Base-by-base conservation (phyloP, 2,113 vertebrate genomes). In the Bolborhynchus lineola region DNA sequence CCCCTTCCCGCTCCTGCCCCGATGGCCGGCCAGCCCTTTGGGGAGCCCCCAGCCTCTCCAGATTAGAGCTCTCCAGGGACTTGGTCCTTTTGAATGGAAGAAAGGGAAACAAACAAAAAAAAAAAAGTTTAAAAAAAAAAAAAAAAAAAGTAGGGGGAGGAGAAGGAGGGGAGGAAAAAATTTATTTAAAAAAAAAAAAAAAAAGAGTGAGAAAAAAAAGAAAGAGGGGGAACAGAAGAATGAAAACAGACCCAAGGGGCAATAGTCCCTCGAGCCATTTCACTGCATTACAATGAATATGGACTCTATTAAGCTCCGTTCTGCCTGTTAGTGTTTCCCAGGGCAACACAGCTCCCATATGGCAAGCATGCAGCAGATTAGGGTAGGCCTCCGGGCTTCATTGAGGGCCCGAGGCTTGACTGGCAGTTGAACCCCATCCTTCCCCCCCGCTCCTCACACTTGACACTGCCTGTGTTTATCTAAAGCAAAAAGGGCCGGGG, bases 291-390 rank as follows among this genome's bases (percentile, higher is more conserved):
- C 99, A 99, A 99, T 99, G 99, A 99, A 99, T 99, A 99, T 99
- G 98, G 99, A 99, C 99, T 99, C 99, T 99, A 99, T 99, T 99
- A 99, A 99, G 99, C 99, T 99, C 98, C 99, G 99, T 99, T 99
- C 99, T 99, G 99, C 99, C 99, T 99, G 99, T 99, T 99, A 99
- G 99, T 98, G 99, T 99, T 98, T 98, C 99, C 98, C 97, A 24
- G 99, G 99, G 99, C 99, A 99, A 99, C 99, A 96, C 98, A 98
- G 99, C 98, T 98, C 99, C 99, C 99, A 99, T 99, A 99, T 99
- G 99, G 98, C 98, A 99, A 98, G 98, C 99, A 99, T 99, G 99
- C 98, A 96, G 98, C 96, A 95, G 98, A 98, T 98, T 98, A 99
- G 98, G 98, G 98, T 98, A 98, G 99, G 98, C 98, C 98, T 97